A percentile compares a stretch with the other conserved stretches of the same genome.
These are phyloP conservation scores for Clepsis dumicolana DNA, from an alignment of 2,888 invertebrate genomes.

Conservation along the genomic window DNA sequence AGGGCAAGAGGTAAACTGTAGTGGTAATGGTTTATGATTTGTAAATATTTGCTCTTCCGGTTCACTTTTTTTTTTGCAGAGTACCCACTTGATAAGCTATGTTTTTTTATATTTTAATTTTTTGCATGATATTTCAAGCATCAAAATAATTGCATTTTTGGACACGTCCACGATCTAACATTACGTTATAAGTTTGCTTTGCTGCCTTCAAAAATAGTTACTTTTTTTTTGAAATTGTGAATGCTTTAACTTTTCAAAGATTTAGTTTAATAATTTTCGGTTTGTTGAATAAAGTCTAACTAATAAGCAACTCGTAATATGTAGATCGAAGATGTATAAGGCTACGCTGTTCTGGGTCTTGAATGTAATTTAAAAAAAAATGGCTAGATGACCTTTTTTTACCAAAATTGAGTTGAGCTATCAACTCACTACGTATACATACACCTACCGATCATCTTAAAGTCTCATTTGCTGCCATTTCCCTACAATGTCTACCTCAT, in stretches of 20 bases:
- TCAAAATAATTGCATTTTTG: not conserved
- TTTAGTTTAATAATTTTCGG: not conserved
- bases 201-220: constrained; percentile 18
- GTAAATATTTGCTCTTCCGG: constrained; percentile 2
- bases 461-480: no score
- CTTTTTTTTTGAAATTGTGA: no score
- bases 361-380: no score
- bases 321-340: not conserved
- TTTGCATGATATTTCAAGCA: constrained; percentile 15
- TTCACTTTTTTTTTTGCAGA: not conserved
- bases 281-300: not conserved
- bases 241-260: not conserved
- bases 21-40: constrained; percentile 15
- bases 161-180: not conserved
- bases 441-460: no score
- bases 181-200: constrained; percentile 27
- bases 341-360: not conserved
- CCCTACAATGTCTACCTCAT: no score
- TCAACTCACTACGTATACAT: no score
- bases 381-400: no score
- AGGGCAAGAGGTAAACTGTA: constrained; percentile 7
- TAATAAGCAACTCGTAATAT: no score
- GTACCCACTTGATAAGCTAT: not conserved
- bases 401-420: no score
- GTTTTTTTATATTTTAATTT: not conserved